These are phyloP conservation scores for Taphrorychus bicolor DNA, from an alignment of 2,888 invertebrate species.

Conservation along the genomic window DNA sequence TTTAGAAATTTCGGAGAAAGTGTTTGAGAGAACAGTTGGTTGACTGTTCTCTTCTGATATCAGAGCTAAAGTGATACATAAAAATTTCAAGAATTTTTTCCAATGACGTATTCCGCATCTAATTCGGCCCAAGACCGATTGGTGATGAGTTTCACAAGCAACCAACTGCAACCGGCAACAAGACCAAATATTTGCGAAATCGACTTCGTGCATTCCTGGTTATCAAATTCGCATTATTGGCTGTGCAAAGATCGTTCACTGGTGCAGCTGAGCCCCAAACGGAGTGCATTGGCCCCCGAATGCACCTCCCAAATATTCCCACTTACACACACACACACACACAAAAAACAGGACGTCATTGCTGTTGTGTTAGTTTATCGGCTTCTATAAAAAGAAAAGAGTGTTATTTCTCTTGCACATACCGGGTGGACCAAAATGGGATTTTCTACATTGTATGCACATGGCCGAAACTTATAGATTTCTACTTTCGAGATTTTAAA, in stretches of 20 bases:
- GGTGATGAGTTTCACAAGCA: too few species aligned
- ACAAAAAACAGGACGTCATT: constrained; percentile 44
- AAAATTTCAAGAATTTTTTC: too few species aligned
- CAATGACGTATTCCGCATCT: too few species aligned
- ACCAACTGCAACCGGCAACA: neutral
- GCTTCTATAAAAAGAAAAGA: constrained; percentile 40
- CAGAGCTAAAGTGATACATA: too few species aligned
- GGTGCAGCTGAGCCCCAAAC: constrained; percentile 13
- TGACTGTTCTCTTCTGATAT: too few species aligned
- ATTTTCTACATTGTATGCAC: too few species aligned
- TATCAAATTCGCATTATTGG: constrained; percentile 49
- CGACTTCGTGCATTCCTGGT: constrained; percentile 31
- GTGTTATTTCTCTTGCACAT: constrained; percentile 18
- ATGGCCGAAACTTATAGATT: too few species aligned
- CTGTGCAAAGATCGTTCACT: constrained; percentile 45
- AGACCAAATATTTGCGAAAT: constrained; percentile 42
- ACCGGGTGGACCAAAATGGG: neutral
- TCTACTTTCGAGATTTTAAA: too few species aligned
- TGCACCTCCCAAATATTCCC: constrained; percentile 43
- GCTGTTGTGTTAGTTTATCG: constrained; percentile 39
- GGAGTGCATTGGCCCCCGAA: constrained; percentile 44
- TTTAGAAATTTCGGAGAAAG: too few species aligned
- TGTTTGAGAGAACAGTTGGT: too few species aligned
- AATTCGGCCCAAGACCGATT: too few species aligned
- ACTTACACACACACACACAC: constrained; percentile 43